phyloP scores from a whole-genome alignment of 2,797 vertebrate species.

The Pantherophis alleghaniensis region DNA sequence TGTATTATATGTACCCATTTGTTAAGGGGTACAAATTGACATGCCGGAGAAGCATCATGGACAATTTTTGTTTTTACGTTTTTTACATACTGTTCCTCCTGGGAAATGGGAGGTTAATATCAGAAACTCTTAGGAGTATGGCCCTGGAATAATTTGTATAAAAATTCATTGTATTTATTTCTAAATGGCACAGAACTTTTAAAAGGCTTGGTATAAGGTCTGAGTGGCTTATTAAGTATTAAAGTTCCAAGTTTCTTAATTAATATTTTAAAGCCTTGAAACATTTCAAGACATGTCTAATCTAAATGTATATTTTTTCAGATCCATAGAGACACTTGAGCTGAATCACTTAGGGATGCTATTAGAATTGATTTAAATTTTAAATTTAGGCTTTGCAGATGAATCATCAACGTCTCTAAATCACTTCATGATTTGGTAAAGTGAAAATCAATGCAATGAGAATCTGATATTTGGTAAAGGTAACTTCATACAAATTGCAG shows the following conservation, averaged over 20 bases:
- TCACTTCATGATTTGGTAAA: not conserved
- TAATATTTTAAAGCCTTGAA: not conserved
- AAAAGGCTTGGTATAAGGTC: not conserved
- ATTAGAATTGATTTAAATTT: not conserved
- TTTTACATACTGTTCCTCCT: not conserved
- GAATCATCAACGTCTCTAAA: not conserved
- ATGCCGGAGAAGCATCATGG: not conserved
- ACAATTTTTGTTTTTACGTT: not conserved
- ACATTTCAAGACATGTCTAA: not conserved
- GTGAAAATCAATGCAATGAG: not conserved
- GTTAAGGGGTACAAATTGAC: not conserved
- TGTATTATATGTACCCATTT: not conserved
- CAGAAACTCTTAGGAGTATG: conserved; percentile 13
- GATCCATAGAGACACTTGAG: not conserved
- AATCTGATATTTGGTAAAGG: not conserved
- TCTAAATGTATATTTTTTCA: not conserved
- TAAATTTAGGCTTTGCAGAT: not conserved
- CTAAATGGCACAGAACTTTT: not conserved
- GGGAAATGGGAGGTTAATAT: not conserved
- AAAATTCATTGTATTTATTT: not conserved
- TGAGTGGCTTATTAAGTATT: not conserved
- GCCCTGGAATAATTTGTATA: not conserved
- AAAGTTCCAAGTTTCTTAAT: not conserved
- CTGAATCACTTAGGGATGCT: not conserved
- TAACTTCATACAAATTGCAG: not conserved